Base-by-base conservation (phyloP, 2,797 vertebrate species). In the Pantherophis alleghaniensis region DNA sequence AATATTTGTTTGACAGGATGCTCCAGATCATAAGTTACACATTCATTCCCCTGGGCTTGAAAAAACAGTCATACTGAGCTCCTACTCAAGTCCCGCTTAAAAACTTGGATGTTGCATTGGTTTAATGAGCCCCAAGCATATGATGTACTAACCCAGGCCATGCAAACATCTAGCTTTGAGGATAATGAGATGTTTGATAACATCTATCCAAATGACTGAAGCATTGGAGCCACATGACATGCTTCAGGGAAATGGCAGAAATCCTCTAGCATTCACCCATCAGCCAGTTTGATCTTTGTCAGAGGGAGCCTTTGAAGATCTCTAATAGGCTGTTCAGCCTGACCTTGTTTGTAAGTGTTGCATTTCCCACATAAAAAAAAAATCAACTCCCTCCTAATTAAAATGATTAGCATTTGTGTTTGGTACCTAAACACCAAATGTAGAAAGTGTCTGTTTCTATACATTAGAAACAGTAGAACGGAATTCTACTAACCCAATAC, bases 401-500 rank as follows among this genome's bases (percentile, higher is more conserved):
- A 95, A 74, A 88, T 18, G 59, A 94, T 94, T 87, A 91, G 18
- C 93, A 94, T 93, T 96, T 96, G 59, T 93, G 92, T 94, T 96
- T 95, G 95, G 93, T 93, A 53, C 28, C 83, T 5, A 96, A 93
- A 51, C 61, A 51, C 88, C 61, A 69, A 66, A 90, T 55, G 22
- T 18, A 95, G 88, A 59, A 14, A 90, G 47, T 0, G 0, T 90
- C 95, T 96, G 96, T 94, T 94, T 95, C 90, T 60, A 59, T 95
- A 95, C 56, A 94, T 59, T 91, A 93, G 86, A 95, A 95, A 87
- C 91, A 95, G 56, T 22, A 91, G 93, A 95, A 96, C 95, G 92
- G 96, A 96, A 90, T 94, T 92, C 95, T 96, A 59, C 91, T 88
- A 59, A 32, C 94, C 91, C 95, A 95, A 94, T 96, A 88, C 94